Evolutionary conservation across 2,888 invertebrate species (phyloP).

Genomic region (Cotesia congregata): DNA sequence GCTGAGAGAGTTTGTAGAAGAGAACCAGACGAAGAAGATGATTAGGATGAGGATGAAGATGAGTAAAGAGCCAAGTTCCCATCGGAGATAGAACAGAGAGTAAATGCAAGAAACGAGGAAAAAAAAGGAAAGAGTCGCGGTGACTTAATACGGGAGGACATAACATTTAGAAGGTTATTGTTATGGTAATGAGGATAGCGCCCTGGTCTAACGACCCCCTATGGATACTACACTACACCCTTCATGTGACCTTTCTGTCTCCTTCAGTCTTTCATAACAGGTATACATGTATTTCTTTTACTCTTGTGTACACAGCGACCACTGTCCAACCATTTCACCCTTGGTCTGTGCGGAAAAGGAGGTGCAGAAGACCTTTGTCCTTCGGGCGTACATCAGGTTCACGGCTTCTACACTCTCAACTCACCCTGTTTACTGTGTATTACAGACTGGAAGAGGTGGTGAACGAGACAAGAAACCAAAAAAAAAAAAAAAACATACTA

Average conservation of each 20-base stretch:
- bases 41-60: conserved; percentile 37
- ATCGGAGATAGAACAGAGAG: conserved; percentile 55
- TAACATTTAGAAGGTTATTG: conserved; percentile 65
- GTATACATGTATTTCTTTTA: conserved; percentile 22
- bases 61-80: conserved; percentile 67
- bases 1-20: conserved; percentile 2
- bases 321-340: conserved; percentile 33
- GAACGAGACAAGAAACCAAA: conserved; percentile 19
- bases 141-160: conserved; percentile 67
- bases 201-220: conserved; percentile 67
- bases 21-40: conserved; percentile 34
- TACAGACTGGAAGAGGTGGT: conserved; percentile 9
- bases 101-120: conserved; percentile 30
- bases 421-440: conserved; percentile 43
- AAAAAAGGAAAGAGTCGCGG: conserved; percentile 48
- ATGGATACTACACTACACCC: conserved; percentile 47
- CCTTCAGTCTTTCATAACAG: background rate
- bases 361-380: conserved; percentile 33
- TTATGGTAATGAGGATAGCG: conserved; percentile 65
- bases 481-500: conserved; percentile 26
- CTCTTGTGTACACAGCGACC: conserved; percentile 29
- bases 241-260: conserved; percentile 27
- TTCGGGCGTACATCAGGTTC: conserved; percentile 38
- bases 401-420: conserved; percentile 30
- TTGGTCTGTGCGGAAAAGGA: conserved; percentile 22